Percentiles rank a stretch among this genome's conserved stretches.
Evolutionary conservation across 2,888 invertebrate genomes (phyloP).

Genomic region (Pristionchus mayeri): DNA sequence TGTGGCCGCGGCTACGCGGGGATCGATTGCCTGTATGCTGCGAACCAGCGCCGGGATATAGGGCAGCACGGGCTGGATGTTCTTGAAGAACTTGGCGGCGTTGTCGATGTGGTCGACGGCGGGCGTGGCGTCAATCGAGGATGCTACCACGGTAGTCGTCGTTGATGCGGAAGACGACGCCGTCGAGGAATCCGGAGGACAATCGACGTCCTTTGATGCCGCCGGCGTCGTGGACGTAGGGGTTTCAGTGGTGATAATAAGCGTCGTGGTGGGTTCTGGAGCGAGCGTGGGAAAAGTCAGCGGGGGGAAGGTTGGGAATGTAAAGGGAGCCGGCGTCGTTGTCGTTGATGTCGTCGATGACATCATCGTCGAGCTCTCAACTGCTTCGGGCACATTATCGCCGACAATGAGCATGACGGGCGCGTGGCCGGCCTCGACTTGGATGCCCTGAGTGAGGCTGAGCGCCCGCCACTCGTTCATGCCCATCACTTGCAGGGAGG

Average conservation of each 20-base stretch:
- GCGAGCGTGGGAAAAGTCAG: constrained; percentile 6
- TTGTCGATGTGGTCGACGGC: constrained; percentile 61
- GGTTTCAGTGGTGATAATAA: not conserved
- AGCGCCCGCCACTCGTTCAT: constrained; percentile 44
- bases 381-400: constrained; percentile 57
- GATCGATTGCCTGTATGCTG: constrained; percentile 59
- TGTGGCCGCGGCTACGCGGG: constrained; percentile 48
- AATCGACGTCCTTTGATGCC: too few species aligned
- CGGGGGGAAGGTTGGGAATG: not conserved
- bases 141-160: not conserved
- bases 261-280: constrained; percentile 1
- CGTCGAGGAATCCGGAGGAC: not conserved
- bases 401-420: constrained; percentile 64
- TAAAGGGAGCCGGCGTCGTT: constrained; percentile 48
- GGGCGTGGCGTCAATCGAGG: constrained; percentile 26
- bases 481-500: constrained; percentile 39
- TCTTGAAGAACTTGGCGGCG: constrained; percentile 62
- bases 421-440: not conserved
- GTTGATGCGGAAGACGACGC: constrained; percentile 38
- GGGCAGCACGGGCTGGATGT: constrained; percentile 66
- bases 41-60: constrained; percentile 64
- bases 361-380: constrained; percentile 35
- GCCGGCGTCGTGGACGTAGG: not conserved
- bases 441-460: not conserved
- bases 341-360: too few species aligned